Base-by-base conservation (phyloP, 2,888 invertebrate species). In the Synanthedon tipuliformis region DNA sequence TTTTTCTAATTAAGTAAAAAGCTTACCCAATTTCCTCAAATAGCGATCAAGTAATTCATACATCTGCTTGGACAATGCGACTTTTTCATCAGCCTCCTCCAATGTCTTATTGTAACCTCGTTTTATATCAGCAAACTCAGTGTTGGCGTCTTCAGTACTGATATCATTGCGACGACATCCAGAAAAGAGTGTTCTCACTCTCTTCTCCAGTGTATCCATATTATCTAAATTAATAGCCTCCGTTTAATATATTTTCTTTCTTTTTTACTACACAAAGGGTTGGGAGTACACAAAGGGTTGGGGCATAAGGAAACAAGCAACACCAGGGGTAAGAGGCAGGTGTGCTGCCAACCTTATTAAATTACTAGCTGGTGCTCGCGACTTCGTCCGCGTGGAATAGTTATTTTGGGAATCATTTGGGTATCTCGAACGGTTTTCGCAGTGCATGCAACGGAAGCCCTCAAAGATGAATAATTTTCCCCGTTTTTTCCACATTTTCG, bases 81-180 rank as follows among this genome's bases (percentile, higher is more conserved):
- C 96, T 83, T 99, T 99, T 75, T 98, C 98, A 81, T 98, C 98
- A 40, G 98, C 96, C 85, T 98, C 96, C 73, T 97, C 96, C 55
- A 98, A 79, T 2, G 95, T 94, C 78, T 96, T 96, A 59, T 94
- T 93, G 82, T 97, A 99, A 61, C 97, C 96, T 75, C 92, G 91
- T 56, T 93, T 89, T 60, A 98, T 94, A 56, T 92, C 91, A 59
- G 94, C 89, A 81, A 94, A 96, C 71, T 97, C 96, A 13, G 89
- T 89, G 66, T 97, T 95, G 23, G 94, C 91, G 57, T 93, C 92
- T 4, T 89, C 89, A 12, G 91, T 90, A 59, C 93, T 92, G 70
- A 95, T 81, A 57, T 92, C 92, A 40, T 89, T 89, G 61, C 93
- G 91, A 63, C 94, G 93, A 62, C 95, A 96, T 61, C 94, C 94